phyloP scores from a whole-genome alignment of 2,888 invertebrate species.

The Nephrotoma guestfalica region DNA sequence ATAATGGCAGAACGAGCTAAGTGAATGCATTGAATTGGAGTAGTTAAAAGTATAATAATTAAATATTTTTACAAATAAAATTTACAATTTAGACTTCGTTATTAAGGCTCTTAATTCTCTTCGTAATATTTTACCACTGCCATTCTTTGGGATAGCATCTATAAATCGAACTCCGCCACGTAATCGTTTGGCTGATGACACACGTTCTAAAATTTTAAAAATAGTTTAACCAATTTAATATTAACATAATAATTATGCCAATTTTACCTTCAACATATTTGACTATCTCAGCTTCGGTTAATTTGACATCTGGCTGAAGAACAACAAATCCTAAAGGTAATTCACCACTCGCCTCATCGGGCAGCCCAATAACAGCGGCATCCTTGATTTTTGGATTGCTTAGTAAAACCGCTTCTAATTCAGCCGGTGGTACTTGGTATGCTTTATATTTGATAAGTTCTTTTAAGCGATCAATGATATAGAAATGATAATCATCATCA shows the following conservation, averaged over 20 bases:
- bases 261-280: slow-evolving; percentile 35
- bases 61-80: too few relatives aligned
- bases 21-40: too few relatives aligned
- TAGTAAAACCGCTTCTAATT: slow-evolving; percentile 65
- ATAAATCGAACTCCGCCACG: slow-evolving; percentile 61
- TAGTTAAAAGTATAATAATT: too few relatives aligned
- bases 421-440: slow-evolving; percentile 75
- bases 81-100: slow-evolving; percentile 27
- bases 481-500: slow-evolving; percentile 61
- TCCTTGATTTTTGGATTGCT: slow-evolving; percentile 57
- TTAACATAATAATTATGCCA: not conserved
- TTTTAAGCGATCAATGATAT: slow-evolving; percentile 71
- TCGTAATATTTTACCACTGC: slow-evolving; percentile 65
- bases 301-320: slow-evolving; percentile 34
- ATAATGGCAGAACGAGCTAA: too few relatives aligned
- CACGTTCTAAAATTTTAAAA: slow-evolving; percentile 19
- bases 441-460: slow-evolving; percentile 86
- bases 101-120: slow-evolving; percentile 31
- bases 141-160: slow-evolving; percentile 59
- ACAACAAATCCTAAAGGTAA: slow-evolving; percentile 65
- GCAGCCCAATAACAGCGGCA: slow-evolving; percentile 65
- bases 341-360: slow-evolving; percentile 61
- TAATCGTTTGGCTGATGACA: slow-evolving; percentile 58
- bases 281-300: slow-evolving; percentile 41
- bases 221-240: not conserved